Base-by-base conservation (phyloP, 2,797 vertebrate genomes). In the Megalops cyprinoides region DNA sequence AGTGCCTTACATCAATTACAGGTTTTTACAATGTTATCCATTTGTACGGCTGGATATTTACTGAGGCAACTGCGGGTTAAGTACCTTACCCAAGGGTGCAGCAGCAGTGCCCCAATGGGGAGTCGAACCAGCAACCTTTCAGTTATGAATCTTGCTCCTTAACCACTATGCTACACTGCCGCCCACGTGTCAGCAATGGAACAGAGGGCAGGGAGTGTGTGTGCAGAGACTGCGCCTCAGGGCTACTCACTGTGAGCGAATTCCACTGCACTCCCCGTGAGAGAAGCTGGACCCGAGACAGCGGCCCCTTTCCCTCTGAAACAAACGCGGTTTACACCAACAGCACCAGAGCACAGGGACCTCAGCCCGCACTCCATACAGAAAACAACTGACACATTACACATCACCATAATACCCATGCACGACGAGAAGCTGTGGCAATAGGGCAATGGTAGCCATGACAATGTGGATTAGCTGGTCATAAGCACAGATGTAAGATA, bases 281-380 rank as follows among this genome's bases (percentile, higher is more conserved):
- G 97, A 97, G 91, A 98, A 98, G 86, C 96, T 96, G 85, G 95
- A 95, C 81, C 91, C 94, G 83, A 91, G 91, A 88, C 96, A 97
- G 78, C 96, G 91, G 84, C 96, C 96, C 85, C 95, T 93, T 86
- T 97, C 96, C 84, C 97, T 95, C 97, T 98, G 87, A 77, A 83
- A 71, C 23, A 53, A 53, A 53, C 18, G n/a, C 51, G 53, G 51
- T 53, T 14, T 9, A 69, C 73, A 83, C 82, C 80, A 51, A 42
- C 53, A 81, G 9, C 46, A 28, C 80, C 76, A 77, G 20, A 86
- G 58, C 18, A 78, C 78, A 23, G 31, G n/a, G n/a, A n/a, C n/a
- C n/a, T n/a, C n/a, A n/a, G n/a, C n/a, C n/a, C n/a, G n/a, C n/a
- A n/a, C n/a, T n/a, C 65, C 79, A 84, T 44, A 77, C 49, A 55